Evolutionary conservation across 1,140 invertebrate species (phyloP).

Genomic region (Piezodorus guildinii): DNA sequence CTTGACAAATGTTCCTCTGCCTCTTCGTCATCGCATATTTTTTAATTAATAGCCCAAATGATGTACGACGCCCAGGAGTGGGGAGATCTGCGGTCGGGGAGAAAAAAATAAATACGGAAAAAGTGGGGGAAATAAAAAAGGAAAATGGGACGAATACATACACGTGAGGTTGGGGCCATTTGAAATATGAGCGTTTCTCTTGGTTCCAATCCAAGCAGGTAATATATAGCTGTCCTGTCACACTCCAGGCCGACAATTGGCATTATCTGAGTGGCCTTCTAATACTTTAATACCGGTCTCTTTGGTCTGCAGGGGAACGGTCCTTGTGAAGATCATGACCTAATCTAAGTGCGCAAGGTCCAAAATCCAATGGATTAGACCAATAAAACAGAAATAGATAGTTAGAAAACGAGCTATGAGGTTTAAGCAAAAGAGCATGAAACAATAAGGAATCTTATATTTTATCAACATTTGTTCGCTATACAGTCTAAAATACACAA

Average conservation of each 20-base stretch:
- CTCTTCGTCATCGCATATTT: slow-evolving; percentile 5
- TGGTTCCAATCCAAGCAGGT: slow-evolving; percentile 1
- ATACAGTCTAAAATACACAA: no score
- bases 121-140: not conserved
- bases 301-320: no score
- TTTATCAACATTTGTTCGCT: no score
- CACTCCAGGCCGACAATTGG: not conserved
- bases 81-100: not conserved
- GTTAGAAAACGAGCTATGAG: no score
- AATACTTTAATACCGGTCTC: not conserved
- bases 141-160: not conserved
- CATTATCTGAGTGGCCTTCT: not conserved
- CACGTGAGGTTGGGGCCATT: not conserved
- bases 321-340: no score
- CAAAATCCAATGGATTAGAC: no score
- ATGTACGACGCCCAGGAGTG: not conserved
- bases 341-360: no score
- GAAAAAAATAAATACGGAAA: not conserved
- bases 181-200: slow-evolving; percentile 1
- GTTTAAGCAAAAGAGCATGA: no score
- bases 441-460: no score
- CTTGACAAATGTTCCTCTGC: not conserved
- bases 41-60: slow-evolving; percentile 7
- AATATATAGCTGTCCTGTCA: not conserved
- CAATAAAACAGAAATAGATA: no score